phyloP scores from a whole-genome alignment of 2,113 vertebrate species.

The Microcebus griseorufus region DNA sequence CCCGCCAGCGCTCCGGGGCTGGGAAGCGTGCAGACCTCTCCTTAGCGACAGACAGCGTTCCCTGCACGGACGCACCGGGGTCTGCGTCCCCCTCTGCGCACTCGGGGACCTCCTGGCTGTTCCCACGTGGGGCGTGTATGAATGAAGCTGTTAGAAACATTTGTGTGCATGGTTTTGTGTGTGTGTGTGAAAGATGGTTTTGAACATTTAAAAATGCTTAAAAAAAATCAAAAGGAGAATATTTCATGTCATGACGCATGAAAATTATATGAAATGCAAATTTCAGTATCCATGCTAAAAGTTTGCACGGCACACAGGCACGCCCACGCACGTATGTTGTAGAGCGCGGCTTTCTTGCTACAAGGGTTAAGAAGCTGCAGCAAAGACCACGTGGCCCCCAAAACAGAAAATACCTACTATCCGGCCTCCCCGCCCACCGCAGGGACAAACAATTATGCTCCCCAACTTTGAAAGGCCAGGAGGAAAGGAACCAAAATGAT shows the following conservation, averaged over 20 bases:
- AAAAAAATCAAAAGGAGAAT: background rate
- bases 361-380: background rate
- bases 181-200: background rate
- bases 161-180: background rate
- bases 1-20: background rate
- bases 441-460: background rate
- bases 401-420: background rate
- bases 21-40: background rate
- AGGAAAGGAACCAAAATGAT: background rate
- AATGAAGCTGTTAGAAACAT: no score
- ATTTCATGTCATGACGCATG: background rate
- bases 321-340: fast-evolving
- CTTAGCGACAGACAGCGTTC: background rate
- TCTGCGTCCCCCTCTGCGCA: background rate
- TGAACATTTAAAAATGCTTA: background rate
- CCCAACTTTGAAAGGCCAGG: background rate
- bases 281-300: background rate
- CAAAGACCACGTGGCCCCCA: background rate
- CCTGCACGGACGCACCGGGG: fast-evolving
- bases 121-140: background rate
- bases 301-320: background rate
- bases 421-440: no score
- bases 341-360: no score
- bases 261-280: background rate
- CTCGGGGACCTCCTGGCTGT: background rate